Percentiles rank a stretch among this genome's conserved stretches.
Evolutionary conservation across 2,113 vertebrate species (phyloP).

Genomic region (Engystomops pustulosus): DNA sequence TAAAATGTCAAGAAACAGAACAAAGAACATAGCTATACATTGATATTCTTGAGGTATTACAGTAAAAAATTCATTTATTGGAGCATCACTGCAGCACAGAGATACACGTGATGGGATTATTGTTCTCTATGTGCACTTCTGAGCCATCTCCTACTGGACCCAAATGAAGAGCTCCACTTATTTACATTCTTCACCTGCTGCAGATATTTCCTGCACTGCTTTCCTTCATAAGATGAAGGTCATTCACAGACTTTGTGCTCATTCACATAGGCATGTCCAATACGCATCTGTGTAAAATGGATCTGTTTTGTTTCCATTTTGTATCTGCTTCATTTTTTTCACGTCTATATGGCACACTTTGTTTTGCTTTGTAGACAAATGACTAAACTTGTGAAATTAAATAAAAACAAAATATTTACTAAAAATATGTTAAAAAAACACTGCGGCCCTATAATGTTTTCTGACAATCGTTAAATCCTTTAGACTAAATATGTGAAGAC

Average conservation of each 20-base stretch:
- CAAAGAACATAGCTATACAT: background rate
- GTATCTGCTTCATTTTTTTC: too few species aligned
- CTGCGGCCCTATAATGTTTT: too few species aligned
- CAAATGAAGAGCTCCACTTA: background rate
- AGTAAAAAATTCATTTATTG: background rate
- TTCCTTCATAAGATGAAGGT: background rate
- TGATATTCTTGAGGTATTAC: background rate
- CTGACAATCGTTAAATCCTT: too few species aligned
- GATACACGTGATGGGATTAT: background rate
- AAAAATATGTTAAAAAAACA: too few species aligned
- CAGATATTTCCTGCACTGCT: background rate
- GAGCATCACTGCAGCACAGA: background rate
- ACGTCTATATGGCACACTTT: too few species aligned
- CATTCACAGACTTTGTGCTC: background rate
- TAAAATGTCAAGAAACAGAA: background rate
- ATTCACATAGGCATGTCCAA: too few species aligned
- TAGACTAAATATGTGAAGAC: too few species aligned
- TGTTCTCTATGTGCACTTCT: background rate
- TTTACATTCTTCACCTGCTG: background rate
- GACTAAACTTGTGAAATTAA: too few species aligned
- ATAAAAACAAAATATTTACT: too few species aligned
- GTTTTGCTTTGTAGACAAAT: too few species aligned
- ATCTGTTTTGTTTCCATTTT: too few species aligned
- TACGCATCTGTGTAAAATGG: too few species aligned
- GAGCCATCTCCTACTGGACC: background rate